These are phyloP conservation scores for Copsychus sechellarum DNA, from an alignment of 2,113 vertebrate genomes.

Conservation along the genomic window DNA sequence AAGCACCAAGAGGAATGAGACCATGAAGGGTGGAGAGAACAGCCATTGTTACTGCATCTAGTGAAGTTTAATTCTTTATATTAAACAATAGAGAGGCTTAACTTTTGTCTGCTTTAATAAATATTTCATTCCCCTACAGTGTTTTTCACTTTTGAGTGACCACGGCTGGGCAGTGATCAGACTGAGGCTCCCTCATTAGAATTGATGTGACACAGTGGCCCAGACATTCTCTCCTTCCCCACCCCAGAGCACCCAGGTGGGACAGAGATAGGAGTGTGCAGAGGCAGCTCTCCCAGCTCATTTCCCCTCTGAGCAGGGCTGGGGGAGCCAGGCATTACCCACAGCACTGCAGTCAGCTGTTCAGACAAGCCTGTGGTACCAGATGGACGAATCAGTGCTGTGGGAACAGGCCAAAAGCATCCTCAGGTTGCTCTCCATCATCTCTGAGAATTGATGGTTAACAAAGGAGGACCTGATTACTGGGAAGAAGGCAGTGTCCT, in stretches of 20 bases:
- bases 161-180: not conserved
- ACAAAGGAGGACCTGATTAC: rapidly evolving
- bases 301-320: not conserved
- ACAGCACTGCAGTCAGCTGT: no score
- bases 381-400: no score
- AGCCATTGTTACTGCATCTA: not conserved
- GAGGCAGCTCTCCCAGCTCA: not conserved
- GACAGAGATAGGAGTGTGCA: rapidly evolving
- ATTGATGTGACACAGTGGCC: not conserved
- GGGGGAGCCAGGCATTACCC: not conserved
- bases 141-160: not conserved
- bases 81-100: not conserved
- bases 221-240: not conserved
- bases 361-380: not conserved
- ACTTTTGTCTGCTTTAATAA: not conserved
- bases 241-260: not conserved
- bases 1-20: not conserved
- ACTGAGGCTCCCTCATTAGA: no score
- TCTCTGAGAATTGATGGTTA: not conserved
- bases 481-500: not conserved
- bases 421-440: not conserved
- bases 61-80: not conserved
- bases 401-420: not conserved
- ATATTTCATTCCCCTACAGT: not conserved
- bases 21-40: not conserved